phyloP scores from a whole-genome alignment of 2,888 invertebrate species.

The Sarcophaga caerulescens region DNA sequence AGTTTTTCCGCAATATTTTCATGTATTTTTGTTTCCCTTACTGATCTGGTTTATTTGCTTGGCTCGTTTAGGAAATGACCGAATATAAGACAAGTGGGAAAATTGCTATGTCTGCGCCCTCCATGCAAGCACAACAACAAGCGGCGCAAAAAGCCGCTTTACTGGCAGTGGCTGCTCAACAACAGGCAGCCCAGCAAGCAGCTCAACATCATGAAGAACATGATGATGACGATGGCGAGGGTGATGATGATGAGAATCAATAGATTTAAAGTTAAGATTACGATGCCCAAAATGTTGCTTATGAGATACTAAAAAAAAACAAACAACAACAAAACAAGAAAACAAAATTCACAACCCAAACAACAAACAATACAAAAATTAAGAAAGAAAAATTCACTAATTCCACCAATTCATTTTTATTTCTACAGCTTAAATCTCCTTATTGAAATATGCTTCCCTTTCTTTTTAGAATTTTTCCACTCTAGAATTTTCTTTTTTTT shows the following conservation, averaged over 20 bases:
- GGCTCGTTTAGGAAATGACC: constrained; percentile 80
- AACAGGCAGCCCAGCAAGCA: constrained; percentile 73
- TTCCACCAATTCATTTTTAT: constrained; percentile 52
- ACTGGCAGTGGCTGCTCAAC: constrained; percentile 79
- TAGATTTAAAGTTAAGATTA: constrained; percentile 77
- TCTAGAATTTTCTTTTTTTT: constrained; percentile 18
- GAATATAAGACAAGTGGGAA: constrained; percentile 81
- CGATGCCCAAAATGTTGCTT: constrained; percentile 69
- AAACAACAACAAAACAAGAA: constrained; percentile 46
- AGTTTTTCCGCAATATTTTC: constrained; percentile 75
- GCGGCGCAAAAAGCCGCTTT: constrained; percentile 80
- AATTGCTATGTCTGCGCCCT: constrained; percentile 81
- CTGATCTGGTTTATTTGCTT: not conserved
- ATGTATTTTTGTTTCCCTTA: not conserved
- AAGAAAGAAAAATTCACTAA: constrained; percentile 56
- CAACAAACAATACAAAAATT: constrained; percentile 21
- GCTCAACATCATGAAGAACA: constrained; percentile 80
- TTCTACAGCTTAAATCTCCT: constrained; percentile 25
- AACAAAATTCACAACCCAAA: constrained; percentile 46
- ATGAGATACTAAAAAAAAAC: constrained; percentile 63
- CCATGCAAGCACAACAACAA: constrained; percentile 80
- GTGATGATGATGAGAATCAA: constrained; percentile 81
- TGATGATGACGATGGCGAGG: constrained; percentile 81
- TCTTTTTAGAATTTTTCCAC: constrained; percentile 19
- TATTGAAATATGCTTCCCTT: not conserved